Conservation (phyloP, 2,888 invertebrate species). For the Cephus spinipes region DNA sequence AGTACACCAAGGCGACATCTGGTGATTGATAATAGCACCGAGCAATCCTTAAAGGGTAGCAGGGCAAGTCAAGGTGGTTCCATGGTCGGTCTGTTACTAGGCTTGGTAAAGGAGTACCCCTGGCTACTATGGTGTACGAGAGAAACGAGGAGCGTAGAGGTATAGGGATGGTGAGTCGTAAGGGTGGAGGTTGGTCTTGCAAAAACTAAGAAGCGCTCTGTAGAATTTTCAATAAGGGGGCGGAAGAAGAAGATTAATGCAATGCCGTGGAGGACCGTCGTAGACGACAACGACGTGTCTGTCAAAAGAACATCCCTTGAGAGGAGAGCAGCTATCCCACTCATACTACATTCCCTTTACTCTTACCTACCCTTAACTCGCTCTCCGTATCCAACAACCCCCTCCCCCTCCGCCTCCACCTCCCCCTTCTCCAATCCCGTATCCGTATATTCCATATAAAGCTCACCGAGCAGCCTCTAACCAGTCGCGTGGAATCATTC, state of each 20-base stretch:
- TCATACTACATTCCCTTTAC: neutral
- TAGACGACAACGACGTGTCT: conserved; percentile 55
- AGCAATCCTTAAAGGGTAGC: conserved; percentile 10
- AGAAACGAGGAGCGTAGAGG: conserved; percentile 8
- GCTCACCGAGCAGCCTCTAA: conserved; percentile 3
- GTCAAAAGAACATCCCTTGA: conserved; percentile 60
- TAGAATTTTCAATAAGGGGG: conserved; percentile 60
- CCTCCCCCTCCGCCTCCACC: too few relatives aligned
- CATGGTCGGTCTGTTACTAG: neutral
- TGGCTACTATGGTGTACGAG: neutral
- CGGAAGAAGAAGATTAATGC: conserved; percentile 60
- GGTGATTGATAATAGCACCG: conserved; percentile 18
- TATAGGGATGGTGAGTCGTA: conserved; percentile 11
- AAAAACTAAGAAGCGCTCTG: conserved; percentile 51
- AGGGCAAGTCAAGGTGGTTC: neutral
- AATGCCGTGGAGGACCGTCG: conserved; percentile 56
- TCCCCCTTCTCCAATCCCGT: neutral
- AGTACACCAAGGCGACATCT: conserved; percentile 22
- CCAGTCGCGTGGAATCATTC: conserved; percentile 33
- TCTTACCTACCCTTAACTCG: neutral
- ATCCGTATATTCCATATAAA: neutral
- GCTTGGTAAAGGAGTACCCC: neutral
- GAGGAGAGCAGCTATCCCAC: conserved; percentile 11
- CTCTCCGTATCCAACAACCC: neutral
- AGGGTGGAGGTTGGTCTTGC: conserved; percentile 36